These are phyloP conservation scores for Sminthurinus aureus DNA, from an alignment of 2,888 invertebrate species.

Conservation along the genomic window DNA sequence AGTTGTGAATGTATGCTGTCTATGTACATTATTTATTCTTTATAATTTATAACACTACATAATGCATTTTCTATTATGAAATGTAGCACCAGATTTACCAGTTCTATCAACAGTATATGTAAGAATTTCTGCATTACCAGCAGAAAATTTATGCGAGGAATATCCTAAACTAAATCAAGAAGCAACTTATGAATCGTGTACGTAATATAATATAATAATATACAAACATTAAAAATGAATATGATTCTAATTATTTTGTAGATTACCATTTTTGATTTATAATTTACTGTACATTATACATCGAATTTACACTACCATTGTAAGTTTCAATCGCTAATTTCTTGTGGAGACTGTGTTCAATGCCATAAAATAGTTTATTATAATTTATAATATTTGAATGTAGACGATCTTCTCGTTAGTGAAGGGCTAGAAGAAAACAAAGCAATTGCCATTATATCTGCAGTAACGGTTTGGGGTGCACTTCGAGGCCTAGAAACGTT, in stretches of 20 bases:
- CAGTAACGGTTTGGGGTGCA: conserved; percentile 45
- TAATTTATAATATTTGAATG: not conserved
- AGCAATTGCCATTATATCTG: conserved; percentile 46
- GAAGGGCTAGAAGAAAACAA: not conserved
- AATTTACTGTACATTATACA: not conserved
- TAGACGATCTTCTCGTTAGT: conserved; percentile 13
- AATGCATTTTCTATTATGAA: too few relatives aligned
- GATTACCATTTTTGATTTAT: not conserved
- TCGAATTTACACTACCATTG: not conserved
- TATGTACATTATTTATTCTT: too few relatives aligned
- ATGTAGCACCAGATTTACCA: conserved; percentile 5
- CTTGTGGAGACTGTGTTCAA: not conserved
- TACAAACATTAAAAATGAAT: not conserved
- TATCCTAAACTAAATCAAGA: conserved; percentile 47
- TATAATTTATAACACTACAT: too few relatives aligned
- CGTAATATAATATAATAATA: too few relatives aligned
- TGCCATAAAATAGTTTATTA: not conserved
- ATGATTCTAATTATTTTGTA: too few relatives aligned
- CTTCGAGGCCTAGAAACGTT: not conserved
- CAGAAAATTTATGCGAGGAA: conserved; percentile 43
- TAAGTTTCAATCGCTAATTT: not conserved
- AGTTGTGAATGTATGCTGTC: too few relatives aligned
- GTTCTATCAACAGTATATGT: conserved; percentile 43
- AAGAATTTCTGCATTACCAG: conserved; percentile 30
- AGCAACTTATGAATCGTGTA: conserved; percentile 45